Conservation (phyloP, 92 coral and sea anemone species). For the Epizoanthus fatuus region DNA sequence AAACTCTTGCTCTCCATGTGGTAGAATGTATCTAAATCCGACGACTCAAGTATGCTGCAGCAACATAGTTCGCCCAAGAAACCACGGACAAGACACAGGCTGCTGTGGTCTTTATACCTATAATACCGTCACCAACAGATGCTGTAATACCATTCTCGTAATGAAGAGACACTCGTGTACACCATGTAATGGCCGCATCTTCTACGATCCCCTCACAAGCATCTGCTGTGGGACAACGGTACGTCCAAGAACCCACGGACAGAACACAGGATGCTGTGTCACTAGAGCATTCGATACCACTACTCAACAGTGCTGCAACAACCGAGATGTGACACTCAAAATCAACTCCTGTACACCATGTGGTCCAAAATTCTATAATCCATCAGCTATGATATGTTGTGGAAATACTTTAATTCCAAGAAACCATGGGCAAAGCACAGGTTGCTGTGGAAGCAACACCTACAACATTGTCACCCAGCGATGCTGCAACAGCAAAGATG, state of each 20-base stretch:
- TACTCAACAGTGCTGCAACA: slow-evolving; percentile 5
- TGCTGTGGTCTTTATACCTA: slow-evolving; percentile 30
- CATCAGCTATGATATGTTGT: slow-evolving; percentile 19
- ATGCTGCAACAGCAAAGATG: background rate
- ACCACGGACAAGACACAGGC: background rate
- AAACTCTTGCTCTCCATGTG: slow-evolving; percentile 2
- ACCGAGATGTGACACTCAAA: slow-evolving; percentile 1
- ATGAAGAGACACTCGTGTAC: background rate
- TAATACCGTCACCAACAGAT: background rate
- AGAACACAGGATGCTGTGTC: slow-evolving; percentile 6
- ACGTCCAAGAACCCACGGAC: slow-evolving; percentile 6
- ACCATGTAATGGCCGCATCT: slow-evolving; percentile 12
- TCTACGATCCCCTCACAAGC: background rate
- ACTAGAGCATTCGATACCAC: background rate
- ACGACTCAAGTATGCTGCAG: slow-evolving; percentile 7
- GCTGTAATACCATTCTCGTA: background rate
- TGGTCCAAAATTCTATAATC: slow-evolving; percentile 4
- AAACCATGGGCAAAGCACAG: background rate
- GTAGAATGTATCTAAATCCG: background rate
- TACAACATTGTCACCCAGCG: background rate
- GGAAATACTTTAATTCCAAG: background rate
- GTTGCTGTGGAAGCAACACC: slow-evolving; percentile 6
- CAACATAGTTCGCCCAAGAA: background rate
- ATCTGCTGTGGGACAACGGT: slow-evolving; percentile 17
- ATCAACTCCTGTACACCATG: slow-evolving; percentile 6